Conservation (phyloP, 2,888 invertebrate species). For the Cheilosia vulpina region DNA sequence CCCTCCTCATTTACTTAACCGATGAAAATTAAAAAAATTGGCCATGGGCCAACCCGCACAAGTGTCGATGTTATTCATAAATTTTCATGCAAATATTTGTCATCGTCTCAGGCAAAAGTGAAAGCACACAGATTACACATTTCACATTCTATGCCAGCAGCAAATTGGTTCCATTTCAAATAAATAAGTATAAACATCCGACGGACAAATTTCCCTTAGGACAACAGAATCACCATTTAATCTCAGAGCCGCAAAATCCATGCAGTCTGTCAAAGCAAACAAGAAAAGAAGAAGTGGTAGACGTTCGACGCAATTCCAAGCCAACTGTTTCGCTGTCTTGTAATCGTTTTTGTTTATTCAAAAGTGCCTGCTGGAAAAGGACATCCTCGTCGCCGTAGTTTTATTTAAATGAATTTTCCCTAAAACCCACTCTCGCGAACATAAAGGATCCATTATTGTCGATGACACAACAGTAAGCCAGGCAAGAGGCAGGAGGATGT, state of each 20-base stretch:
- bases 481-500: background rate
- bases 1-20: too few relatives aligned
- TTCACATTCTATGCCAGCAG: background rate
- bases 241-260: background rate
- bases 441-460: constrained; percentile 6
- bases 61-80: constrained; percentile 9
- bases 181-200: constrained; percentile 33
- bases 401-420: constrained; percentile 44
- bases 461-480: background rate
- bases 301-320: constrained; percentile 26
- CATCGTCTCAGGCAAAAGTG: too few relatives aligned
- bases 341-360: constrained; percentile 3
- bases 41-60: background rate
- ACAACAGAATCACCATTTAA: constrained; percentile 5
- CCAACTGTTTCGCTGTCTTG: constrained; percentile 1
- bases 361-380: constrained; percentile 9
- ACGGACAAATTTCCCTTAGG: constrained; percentile 5
- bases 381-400: constrained; percentile 18
- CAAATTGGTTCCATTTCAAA: constrained; percentile 27
- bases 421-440: background rate
- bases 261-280: constrained; percentile 8
- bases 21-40: too few relatives aligned
- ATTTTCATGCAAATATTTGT: constrained; percentile 13
- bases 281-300: constrained; percentile 21
- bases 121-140: background rate